These are phyloP conservation scores for Sarcophaga subvicina DNA, from an alignment of 2,888 invertebrate genomes.

Conservation along the genomic window DNA sequence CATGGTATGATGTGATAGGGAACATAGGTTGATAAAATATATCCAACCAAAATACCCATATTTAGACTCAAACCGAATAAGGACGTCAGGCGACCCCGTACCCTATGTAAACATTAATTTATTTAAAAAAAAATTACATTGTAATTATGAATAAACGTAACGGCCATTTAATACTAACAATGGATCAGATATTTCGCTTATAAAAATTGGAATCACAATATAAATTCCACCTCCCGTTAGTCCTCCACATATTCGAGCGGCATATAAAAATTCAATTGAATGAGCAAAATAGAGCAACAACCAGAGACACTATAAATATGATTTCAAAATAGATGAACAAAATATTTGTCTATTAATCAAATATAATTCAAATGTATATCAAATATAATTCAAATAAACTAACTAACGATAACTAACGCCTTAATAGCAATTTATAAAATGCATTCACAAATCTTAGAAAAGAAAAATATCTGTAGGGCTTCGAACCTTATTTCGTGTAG, in stretches of 20 bases:
- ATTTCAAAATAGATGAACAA: not conserved
- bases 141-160: not conserved
- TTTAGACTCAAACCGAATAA: slow-evolving; percentile 75
- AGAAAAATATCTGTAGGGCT: too few relatives aligned
- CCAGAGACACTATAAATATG: slow-evolving; percentile 76
- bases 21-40: slow-evolving; percentile 76
- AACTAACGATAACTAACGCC: too few relatives aligned
- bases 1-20: slow-evolving; percentile 77
- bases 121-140: not conserved
- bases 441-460: too few relatives aligned
- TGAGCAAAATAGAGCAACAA: slow-evolving; percentile 76
- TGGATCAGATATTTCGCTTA: slow-evolving; percentile 80
- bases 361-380: too few relatives aligned
- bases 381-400: too few relatives aligned
- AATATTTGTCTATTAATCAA: not conserved
- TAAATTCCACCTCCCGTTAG: slow-evolving; percentile 79
- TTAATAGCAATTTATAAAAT: too few relatives aligned
- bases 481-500: too few relatives aligned
- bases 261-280: slow-evolving; percentile 76
- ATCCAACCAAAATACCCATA: slow-evolving; percentile 77
- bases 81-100: slow-evolving; percentile 78
- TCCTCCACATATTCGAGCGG: slow-evolving; percentile 77
- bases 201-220: slow-evolving; percentile 77
- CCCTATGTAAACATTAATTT: slow-evolving; percentile 66
- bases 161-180: slow-evolving; percentile 73